Base-by-base conservation (phyloP, 2,888 invertebrate genomes). In the Corythucha ciliata region DNA sequence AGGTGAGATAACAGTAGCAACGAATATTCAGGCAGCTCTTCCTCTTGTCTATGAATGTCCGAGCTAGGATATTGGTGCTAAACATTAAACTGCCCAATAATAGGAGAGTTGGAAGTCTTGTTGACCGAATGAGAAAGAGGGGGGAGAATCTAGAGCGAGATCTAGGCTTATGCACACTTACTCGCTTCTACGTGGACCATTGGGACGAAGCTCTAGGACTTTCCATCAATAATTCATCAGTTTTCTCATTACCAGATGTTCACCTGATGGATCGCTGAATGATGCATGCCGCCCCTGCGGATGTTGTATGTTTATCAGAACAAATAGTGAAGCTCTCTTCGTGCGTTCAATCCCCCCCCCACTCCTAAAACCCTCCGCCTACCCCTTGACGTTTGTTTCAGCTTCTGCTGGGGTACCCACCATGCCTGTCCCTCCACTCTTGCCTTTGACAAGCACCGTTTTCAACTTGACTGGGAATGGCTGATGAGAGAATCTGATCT, bases 231-330 rank as follows among this genome's bases (percentile, higher is more conserved):
- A 47, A 53, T 53, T 53, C 53, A 53, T 53, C 44, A 40, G 36
- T 48, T 48, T 53, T 53, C 53, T 53, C 53, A 53, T 53, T 53
- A 53, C 48, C 53, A 53, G 53, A 53, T 53, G 53, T 53, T 53
- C 50, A 48, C 48, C 49, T 53, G 53, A 53, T 53, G 53, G 49
- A 53, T 53, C 49, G 32, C 48, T 53, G 53, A 53, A 53, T 53
- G 48, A 53, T 53, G 53, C 44, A 53, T 53, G 53, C 39, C 27
- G 24, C 52, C 29, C 12, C 29, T n/a, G n/a, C n/a, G n/a, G n/a
- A n/a, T 44, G 50, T 44, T 50, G 50, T 50, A 50, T 50, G 50
- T 50, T 50, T 50, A 50, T 50, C 50, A 50, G 50, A 50, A 50
- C 50, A 50, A 50, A 50, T 50, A 50, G 36, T 44, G 26, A 50